Conservation (phyloP, 30 jellyfish, hydroid and myxozoan species). For the Pelagia noctiluca region DNA sequence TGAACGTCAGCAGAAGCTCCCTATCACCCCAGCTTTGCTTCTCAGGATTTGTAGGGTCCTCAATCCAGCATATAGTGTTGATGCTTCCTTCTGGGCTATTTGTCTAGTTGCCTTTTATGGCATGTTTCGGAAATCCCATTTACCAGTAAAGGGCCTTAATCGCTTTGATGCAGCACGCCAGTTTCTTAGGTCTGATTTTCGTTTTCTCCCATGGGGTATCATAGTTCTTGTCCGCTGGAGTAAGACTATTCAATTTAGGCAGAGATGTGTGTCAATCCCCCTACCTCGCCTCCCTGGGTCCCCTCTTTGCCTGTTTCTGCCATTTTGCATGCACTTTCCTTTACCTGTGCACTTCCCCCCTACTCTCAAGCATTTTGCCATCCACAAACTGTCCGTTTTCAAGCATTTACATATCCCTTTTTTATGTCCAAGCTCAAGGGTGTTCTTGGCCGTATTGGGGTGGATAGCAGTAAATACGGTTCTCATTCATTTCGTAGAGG, state of each 20-base stretch:
- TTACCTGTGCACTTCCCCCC: background rate
- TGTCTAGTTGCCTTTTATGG: conserved; percentile 31
- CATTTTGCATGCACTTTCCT: background rate
- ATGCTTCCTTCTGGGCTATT: conserved; percentile 44
- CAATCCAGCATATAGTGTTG: conserved; percentile 11
- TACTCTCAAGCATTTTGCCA: background rate
- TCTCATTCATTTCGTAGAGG: conserved; percentile 22
- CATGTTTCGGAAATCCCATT: conserved; percentile 20
- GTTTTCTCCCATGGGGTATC: conserved; percentile 12
- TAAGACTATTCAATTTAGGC: conserved; percentile 18
- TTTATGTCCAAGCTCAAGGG: conserved; percentile 11
- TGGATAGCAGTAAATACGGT: background rate
- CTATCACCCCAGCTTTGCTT: conserved; percentile 9
- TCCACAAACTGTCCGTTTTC: background rate
- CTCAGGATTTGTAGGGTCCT: background rate
- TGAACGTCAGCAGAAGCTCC: conserved; percentile 7
- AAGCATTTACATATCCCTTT: conserved; percentile 7
- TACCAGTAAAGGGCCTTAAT: background rate
- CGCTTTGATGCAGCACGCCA: conserved; percentile 14
- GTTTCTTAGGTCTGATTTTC: conserved; percentile 4
- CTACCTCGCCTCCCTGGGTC: conserved; percentile 17
- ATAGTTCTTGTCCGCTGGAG: conserved; percentile 23
- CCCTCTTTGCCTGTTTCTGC: conserved; percentile 12
- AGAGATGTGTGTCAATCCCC: conserved; percentile 1
- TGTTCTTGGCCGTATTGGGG: background rate